Base-by-base conservation (phyloP, 2,113 vertebrate genomes). In the Hoplias malabaricus region DNA sequence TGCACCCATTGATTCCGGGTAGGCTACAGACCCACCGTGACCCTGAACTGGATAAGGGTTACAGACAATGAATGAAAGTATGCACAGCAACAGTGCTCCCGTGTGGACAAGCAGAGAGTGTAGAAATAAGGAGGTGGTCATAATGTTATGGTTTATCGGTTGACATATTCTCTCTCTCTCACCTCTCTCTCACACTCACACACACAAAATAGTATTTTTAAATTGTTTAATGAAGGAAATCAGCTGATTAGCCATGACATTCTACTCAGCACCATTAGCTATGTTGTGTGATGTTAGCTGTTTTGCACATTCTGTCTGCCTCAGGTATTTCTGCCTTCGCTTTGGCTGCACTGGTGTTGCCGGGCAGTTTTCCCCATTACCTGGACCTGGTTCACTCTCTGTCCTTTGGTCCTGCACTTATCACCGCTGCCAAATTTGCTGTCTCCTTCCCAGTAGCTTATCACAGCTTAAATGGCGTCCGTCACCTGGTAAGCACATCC, bases 401-500 rank as follows among this genome's bases (percentile, higher is more conserved):
- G 31, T 80, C 87, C 23, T 42, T 96, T 59, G 94, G 93, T 0
- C 94, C 96, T 0, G 81, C 82, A 2, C 89, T 98, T 57, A 91
- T 97, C 34, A 90, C 87, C 76, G 61, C 94, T 0, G 92, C 93
- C 33, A 98, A 98, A 84, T 94, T 98, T 0, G 89, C 89, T 3
- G 84, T 98, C 38, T 88, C 89, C 11, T 94, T 96, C 13, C 96
- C 96, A 0, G 21, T 96, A 36, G 89, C 88, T 40, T 98, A 87
- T 87, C 96, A 98, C 88, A 90, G 91, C 54, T 94, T 81, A 79
- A 98, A 97, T 0, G 96, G 96, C 16, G 29, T 98, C 79, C 91
- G 96, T 0, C 96, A 98, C 88, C 87, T 98, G 84, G 96, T 98
- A 85, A 93, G 94, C 83, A 42, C 43, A 21, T 6, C 43, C 50